Conservation (phyloP, 2,113 vertebrate genomes). For the Dryoscopus gambensis region DNA sequence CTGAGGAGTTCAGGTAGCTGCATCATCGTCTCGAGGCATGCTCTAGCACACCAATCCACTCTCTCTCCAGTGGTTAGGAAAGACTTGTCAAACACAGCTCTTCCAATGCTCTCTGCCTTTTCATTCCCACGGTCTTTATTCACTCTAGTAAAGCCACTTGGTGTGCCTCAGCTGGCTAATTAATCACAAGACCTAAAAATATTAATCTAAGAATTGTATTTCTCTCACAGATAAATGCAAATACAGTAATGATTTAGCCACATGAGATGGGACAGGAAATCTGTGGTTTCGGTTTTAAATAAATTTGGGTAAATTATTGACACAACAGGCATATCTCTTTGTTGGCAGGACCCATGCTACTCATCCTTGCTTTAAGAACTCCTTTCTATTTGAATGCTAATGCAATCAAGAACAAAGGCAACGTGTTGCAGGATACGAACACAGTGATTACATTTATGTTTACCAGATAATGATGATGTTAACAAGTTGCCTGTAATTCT, state of each 20-base stretch:
- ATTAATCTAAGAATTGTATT: constrained; percentile 24
- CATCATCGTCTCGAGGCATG: accelerated
- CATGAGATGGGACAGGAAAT: constrained; percentile 9
- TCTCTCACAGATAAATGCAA: constrained; percentile 32
- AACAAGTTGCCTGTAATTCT: constrained; percentile 40
- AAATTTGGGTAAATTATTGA: constrained; percentile 45
- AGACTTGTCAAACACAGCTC: background rate
- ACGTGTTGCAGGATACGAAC: constrained; percentile 13
- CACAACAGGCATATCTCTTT: constrained; percentile 30
- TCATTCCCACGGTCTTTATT: background rate
- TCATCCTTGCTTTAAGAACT: background rate
- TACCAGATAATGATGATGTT: constrained; percentile 38
- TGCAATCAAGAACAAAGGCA: constrained; percentile 62
- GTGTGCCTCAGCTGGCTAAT: background rate
- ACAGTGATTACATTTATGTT: constrained; percentile 43
- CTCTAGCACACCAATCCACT: background rate
- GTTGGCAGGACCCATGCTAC: background rate
- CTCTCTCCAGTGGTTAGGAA: background rate
- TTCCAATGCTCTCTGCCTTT: background rate
- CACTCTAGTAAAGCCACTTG: background rate
- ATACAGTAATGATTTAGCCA: constrained; percentile 19
- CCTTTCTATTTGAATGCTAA: constrained; percentile 47
- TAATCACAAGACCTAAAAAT: constrained; percentile 34
- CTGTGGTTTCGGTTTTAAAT: constrained; percentile 11
- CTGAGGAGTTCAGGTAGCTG: background rate